These are phyloP conservation scores for Phalloptychus januarius DNA, from an alignment of 2,797 vertebrate species.

Conservation along the genomic window DNA sequence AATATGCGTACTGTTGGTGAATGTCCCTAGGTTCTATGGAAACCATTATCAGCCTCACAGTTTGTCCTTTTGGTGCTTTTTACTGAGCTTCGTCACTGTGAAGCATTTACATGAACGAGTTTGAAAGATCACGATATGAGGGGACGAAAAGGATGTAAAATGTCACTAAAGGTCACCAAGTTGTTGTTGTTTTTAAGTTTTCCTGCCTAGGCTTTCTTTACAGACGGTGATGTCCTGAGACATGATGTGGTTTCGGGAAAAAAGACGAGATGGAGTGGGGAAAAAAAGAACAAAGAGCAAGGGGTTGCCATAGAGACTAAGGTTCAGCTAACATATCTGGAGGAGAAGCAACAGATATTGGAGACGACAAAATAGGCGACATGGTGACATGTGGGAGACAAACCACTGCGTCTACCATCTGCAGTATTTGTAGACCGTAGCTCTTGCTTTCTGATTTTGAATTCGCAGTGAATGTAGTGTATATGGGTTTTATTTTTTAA, in stretches of 20 bases:
- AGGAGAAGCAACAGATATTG: background rate
- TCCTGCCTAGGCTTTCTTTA: background rate
- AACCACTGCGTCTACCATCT: background rate
- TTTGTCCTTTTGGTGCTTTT: conserved; percentile 1
- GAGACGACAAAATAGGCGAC: background rate
- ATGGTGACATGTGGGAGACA: background rate
- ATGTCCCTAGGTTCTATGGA: background rate
- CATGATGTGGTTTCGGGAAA: conserved; percentile 31
- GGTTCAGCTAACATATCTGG: conserved; percentile 56
- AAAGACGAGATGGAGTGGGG: conserved; percentile 9
- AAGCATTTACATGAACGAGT: background rate
- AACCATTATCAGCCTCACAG: background rate
- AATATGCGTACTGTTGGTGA: background rate
- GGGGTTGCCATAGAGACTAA: conserved; percentile 69
- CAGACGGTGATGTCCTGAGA: conserved; percentile 20
- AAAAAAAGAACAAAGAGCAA: conserved; percentile 13
- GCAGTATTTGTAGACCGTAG: background rate
- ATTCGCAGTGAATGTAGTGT: background rate
- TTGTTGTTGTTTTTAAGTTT: conserved; percentile 31
- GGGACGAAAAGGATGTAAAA: conserved; percentile 5
- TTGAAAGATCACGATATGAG: background rate
- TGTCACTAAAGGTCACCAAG: conserved; percentile 59
- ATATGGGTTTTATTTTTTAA: background rate
- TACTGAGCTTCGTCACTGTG: background rate
- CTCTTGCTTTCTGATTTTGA: background rate